A percentile compares a stretch with the other conserved stretches of the same genome.
These are phyloP conservation scores for Polypedilum vanderplanki DNA, from an alignment of 1,140 invertebrate species.

Conservation along the genomic window DNA sequence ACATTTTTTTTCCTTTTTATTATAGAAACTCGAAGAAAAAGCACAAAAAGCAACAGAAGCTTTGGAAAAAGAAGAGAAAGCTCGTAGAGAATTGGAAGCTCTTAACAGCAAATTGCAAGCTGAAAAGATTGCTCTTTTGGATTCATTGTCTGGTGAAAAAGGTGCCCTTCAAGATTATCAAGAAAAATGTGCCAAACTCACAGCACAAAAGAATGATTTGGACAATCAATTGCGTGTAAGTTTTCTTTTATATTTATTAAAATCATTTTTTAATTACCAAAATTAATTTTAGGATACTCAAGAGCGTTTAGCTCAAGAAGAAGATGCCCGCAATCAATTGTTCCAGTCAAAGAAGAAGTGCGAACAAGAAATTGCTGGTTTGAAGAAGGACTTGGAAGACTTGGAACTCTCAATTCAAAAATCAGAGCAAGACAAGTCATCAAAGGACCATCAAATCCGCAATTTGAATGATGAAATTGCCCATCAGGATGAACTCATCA, in stretches of 20 bases:
- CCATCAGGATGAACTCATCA: constrained; percentile 98
- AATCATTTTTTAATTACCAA: no score
- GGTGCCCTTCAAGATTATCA: constrained; percentile 81
- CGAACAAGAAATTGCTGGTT: constrained; percentile 82
- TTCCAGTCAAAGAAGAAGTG: constrained; percentile 93
- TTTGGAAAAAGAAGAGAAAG: constrained; percentile 88
- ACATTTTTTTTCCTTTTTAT: constrained; percentile 39
- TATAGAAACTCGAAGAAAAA: constrained; percentile 92
- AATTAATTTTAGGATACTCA: constrained; percentile 70
- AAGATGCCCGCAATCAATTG: constrained; percentile 87
- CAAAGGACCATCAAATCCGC: constrained; percentile 98
- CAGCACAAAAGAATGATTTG: constrained; percentile 93
- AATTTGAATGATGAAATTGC: constrained; percentile 99
- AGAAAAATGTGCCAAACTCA: constrained; percentile 86
- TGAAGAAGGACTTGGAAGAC: constrained; percentile 97
- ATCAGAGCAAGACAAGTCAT: constrained; percentile 90
- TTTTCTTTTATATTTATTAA: constrained; percentile 38
- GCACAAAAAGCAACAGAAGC: constrained; percentile 89
- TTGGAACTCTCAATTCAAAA: constrained; percentile 87
- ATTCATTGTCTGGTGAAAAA: constrained; percentile 84
- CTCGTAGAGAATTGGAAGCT: constrained; percentile 92
- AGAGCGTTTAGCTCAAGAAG: constrained; percentile 90
- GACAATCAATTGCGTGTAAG: constrained; percentile 89
- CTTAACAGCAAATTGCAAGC: constrained; percentile 83
- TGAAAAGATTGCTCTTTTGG: constrained; percentile 87